phyloP scores from a whole-genome alignment of 2,888 invertebrate species.

The Eristalis pertinax region DNA sequence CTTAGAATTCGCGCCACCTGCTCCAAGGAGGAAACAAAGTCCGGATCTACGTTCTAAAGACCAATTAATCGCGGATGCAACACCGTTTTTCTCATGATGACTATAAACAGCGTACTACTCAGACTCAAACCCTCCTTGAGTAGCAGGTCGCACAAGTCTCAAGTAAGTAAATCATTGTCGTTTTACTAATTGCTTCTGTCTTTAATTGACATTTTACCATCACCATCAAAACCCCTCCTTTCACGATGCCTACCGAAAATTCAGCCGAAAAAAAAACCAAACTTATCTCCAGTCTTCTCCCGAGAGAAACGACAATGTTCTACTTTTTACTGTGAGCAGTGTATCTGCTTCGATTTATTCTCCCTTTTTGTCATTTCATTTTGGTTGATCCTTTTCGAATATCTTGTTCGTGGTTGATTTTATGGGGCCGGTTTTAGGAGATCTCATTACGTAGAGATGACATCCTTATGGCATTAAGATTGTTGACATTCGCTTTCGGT shows the following conservation, averaged over 20 bases:
- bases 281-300: neutral
- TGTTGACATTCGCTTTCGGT: constrained; percentile 48
- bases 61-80: too few relatives aligned
- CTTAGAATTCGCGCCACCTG: too few relatives aligned
- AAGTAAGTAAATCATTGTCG: neutral
- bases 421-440: constrained; percentile 26
- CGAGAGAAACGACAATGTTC: neutral
- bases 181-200: neutral
- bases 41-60: too few relatives aligned
- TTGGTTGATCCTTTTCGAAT: constrained; percentile 11
- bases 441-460: constrained; percentile 45
- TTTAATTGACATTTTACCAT: neutral
- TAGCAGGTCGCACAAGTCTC: too few relatives aligned
- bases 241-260: neutral
- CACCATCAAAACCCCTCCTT: neutral
- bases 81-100: too few relatives aligned
- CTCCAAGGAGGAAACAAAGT: too few relatives aligned
- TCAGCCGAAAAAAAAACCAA: neutral
- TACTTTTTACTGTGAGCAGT: constrained; percentile 2
- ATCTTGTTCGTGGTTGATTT: constrained; percentile 26
- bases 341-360: neutral
- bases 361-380: neutral
- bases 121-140: too few relatives aligned
- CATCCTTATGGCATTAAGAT: constrained; percentile 46
- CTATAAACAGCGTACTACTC: too few relatives aligned